A percentile compares a stretch with the other conserved stretches of the same genome.
Conservation (phyloP, 1,140 invertebrate species). For the Microplitis mediator region DNA sequence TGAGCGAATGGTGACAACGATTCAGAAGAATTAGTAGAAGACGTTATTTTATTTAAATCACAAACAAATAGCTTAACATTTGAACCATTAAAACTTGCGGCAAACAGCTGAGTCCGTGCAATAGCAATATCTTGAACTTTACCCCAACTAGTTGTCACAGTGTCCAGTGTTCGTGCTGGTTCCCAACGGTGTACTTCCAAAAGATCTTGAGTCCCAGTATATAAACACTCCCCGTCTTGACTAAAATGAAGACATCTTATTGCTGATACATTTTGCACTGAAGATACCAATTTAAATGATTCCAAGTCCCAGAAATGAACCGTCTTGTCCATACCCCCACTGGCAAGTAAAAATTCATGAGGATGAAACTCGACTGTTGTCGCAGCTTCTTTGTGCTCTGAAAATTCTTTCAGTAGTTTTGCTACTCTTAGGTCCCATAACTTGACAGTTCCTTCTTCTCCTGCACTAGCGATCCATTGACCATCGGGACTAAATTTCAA, state of each 20-base stretch:
- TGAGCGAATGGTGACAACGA: slow-evolving; percentile 71
- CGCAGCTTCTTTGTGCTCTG: slow-evolving; percentile 81
- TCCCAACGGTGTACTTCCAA: slow-evolving; percentile 96
- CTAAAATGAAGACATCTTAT: slow-evolving; percentile 79
- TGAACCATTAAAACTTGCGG: slow-evolving; percentile 80
- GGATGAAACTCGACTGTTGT: slow-evolving; percentile 96
- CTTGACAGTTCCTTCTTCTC: slow-evolving; percentile 84
- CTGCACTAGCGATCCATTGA: slow-evolving; percentile 95
- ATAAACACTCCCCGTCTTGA: slow-evolving; percentile 87
- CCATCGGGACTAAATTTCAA: slow-evolving; percentile 97
- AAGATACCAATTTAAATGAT: slow-evolving; percentile 85
- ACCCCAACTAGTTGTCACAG: slow-evolving; percentile 84
- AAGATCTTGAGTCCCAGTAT: slow-evolving; percentile 82
- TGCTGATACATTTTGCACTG: slow-evolving; percentile 70
- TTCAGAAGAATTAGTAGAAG: slow-evolving; percentile 66
- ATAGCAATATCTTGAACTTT: slow-evolving; percentile 89
- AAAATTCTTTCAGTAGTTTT: slow-evolving; percentile 86
- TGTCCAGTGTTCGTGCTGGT: slow-evolving; percentile 83
- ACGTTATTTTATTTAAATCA: slow-evolving; percentile 80
- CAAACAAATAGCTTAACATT: slow-evolving; percentile 87
- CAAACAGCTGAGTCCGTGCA: slow-evolving; percentile 85
- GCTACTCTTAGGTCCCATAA: slow-evolving; percentile 93
- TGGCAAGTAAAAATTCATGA: slow-evolving; percentile 92
- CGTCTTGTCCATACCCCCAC: slow-evolving; percentile 75
- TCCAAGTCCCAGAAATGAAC: slow-evolving; percentile 92